phyloP scores from a whole-genome alignment of 2,797 vertebrate species.

The Falco columbarius region DNA sequence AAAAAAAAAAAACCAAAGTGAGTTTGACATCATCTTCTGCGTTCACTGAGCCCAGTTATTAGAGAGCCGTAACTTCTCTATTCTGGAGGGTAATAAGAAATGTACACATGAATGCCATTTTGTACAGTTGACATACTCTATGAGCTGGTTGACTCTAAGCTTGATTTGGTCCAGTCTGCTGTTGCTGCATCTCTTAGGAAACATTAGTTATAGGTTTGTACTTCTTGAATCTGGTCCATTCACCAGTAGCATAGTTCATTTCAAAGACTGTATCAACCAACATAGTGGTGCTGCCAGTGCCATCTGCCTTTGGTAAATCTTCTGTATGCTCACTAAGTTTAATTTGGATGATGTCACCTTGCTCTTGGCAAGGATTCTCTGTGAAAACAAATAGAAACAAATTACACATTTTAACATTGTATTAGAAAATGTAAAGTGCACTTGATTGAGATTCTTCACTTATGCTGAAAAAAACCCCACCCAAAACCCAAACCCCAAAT shows the following conservation, averaged over 20 bases:
- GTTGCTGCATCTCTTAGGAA: conserved; percentile 80
- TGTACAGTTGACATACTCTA: conserved; percentile 38
- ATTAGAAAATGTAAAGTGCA: background rate
- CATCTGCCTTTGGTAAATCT: conserved; percentile 92
- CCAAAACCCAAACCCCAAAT: background rate
- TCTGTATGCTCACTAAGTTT: conserved; percentile 98
- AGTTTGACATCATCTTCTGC: conserved; percentile 2
- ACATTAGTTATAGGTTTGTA: conserved; percentile 97
- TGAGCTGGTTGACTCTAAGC: conserved; percentile 50
- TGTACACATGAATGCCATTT: conserved; percentile 48
- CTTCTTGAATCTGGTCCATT: conserved; percentile 99
- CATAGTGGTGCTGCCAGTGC: conserved; percentile 98
- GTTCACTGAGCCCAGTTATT: conserved; percentile 7
- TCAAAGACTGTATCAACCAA: conserved; percentile 98
- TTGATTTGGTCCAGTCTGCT: conserved; percentile 66
- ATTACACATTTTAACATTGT: background rate
- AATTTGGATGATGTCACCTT: conserved; percentile 99
- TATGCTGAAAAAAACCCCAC: background rate
- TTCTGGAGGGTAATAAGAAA: conserved; percentile 32
- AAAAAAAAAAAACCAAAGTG: background rate
- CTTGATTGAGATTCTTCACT: background rate
- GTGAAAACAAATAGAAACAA: conserved; percentile 35
- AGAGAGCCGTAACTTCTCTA: conserved; percentile 19
- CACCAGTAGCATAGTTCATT: conserved; percentile 99
- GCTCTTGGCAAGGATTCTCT: conserved; percentile 99